Percentiles rank a stretch among this genome's conserved stretches.
Evolutionary conservation across 2,888 invertebrate genomes (phyloP).

Genomic region (Leptinotarsa juncta): DNA sequence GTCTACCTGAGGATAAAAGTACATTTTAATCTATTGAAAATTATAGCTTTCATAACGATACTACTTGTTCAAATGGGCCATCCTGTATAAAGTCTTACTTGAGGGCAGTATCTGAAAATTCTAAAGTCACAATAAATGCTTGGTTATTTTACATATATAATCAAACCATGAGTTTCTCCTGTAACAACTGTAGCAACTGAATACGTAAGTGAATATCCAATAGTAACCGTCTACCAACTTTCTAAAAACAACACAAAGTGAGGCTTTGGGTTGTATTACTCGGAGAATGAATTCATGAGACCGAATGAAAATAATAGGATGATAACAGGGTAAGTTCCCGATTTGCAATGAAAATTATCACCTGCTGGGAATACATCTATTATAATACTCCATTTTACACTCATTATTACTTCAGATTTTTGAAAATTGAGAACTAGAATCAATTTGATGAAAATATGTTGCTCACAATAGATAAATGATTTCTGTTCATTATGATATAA

Average conservation of each 20-base stretch:
- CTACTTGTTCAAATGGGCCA: no score
- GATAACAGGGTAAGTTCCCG: neutral
- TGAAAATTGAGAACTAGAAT: no score
- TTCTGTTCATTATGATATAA: no score
- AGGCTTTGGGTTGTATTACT: neutral
- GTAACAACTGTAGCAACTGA: slow-evolving; percentile 26
- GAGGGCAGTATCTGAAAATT: slow-evolving; percentile 20
- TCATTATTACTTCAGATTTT: no score
- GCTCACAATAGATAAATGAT: no score
- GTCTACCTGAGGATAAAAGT: no score
- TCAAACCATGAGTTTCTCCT: slow-evolving; percentile 27
- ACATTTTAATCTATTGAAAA: no score
- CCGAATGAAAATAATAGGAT: neutral
- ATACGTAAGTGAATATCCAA: slow-evolving; percentile 25
- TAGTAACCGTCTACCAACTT: slow-evolving; percentile 1
- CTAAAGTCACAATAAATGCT: slow-evolving; percentile 24
- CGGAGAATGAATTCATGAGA: neutral
- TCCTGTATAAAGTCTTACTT: no score
- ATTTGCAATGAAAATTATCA: neutral
- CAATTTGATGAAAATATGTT: no score
- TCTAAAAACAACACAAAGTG: slow-evolving; percentile 11
- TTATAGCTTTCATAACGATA: neutral
- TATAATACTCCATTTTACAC: no score
- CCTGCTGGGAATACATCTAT: no score
- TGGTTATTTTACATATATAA: slow-evolving; percentile 23